Percentiles rank a stretch among this genome's conserved stretches.
These are phyloP conservation scores for Pterocles gutturalis DNA, from an alignment of 2,113 vertebrate species.

Conservation along the genomic window DNA sequence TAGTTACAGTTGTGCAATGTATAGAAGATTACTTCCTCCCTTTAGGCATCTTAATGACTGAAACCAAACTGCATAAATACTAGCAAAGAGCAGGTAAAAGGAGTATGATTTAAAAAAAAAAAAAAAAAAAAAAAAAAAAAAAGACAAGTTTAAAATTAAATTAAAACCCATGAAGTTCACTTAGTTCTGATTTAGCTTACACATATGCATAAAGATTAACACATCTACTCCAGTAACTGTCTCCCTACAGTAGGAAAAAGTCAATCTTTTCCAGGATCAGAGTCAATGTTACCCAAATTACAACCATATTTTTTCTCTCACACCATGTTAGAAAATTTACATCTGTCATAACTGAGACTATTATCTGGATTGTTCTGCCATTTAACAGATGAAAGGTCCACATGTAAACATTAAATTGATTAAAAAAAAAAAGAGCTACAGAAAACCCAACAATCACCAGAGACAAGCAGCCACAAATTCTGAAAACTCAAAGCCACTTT, in stretches of 20 bases:
- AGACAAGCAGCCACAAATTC: background rate
- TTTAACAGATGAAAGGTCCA: background rate
- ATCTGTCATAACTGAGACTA: background rate
- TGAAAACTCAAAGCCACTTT: background rate
- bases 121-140: no score
- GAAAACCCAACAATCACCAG: background rate
- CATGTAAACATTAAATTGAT: background rate
- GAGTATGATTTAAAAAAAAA: background rate
- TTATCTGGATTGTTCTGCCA: background rate
- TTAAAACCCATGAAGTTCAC: background rate
- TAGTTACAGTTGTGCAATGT: background rate
- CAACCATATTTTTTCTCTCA: background rate
- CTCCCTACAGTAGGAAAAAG: background rate
- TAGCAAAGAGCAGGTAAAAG: background rate
- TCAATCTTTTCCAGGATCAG: background rate
- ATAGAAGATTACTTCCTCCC: background rate
- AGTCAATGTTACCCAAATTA: background rate
- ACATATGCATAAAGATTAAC: background rate
- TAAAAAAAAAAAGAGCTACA: background rate
- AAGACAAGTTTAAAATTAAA: background rate
- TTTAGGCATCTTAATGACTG: background rate
- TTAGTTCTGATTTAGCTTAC: background rate
- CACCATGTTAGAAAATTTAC: background rate
- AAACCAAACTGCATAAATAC: background rate
- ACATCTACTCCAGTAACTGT: background rate